Base-by-base conservation (phyloP, 2,797 vertebrate genomes). In the Hozukius guyotensis region DNA sequence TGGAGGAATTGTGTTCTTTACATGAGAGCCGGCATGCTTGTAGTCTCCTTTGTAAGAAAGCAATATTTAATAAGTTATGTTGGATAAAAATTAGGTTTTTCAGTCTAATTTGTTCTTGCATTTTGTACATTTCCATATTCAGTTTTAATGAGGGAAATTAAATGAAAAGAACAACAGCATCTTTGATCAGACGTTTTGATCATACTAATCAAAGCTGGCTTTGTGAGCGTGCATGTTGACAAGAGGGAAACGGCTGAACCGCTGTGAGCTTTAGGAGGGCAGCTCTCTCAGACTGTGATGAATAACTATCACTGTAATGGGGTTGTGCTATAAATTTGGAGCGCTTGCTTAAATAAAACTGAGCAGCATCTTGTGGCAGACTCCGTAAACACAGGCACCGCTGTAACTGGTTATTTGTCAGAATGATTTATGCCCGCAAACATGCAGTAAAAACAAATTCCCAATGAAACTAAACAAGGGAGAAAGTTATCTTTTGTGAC, bases 331-430 rank as follows among this genome's bases (percentile, higher is more conserved):
- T 90, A 91, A 93, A 95, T 91, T 94, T 93, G 87, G 91, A 90
- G 87, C 84, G 66, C 85, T 93, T 88, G 90, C 93, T 93, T 93
- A 92, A 94, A 93, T 94, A 95, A 94, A 95, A 94, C 88, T 82
- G 89, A 93, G 91, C 91, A 90, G 91, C 93, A 92, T 94, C 93
- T 92, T 90, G 91, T 91, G 88, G 87, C 83, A 89, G 89, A 93
- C 91, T 89, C 88, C 16, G 93, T 94, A 95, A 95, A 95, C 95
- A 95, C 91, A 86, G 89, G 91, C 92, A 88, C 86, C 88, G 86
- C 86, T 86, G 88, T 90, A 95, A 94, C 93, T 93, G 93, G 93
- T 95, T 95, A 93, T 95, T 95, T 95, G 95, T 96, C 95, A 95
- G 88, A 92, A 95, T 95, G 95, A 96, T 95, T 95, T 95, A 95